These are phyloP conservation scores for Magallana nippona DNA, from an alignment of 2,888 invertebrate species.

Conservation along the genomic window DNA sequence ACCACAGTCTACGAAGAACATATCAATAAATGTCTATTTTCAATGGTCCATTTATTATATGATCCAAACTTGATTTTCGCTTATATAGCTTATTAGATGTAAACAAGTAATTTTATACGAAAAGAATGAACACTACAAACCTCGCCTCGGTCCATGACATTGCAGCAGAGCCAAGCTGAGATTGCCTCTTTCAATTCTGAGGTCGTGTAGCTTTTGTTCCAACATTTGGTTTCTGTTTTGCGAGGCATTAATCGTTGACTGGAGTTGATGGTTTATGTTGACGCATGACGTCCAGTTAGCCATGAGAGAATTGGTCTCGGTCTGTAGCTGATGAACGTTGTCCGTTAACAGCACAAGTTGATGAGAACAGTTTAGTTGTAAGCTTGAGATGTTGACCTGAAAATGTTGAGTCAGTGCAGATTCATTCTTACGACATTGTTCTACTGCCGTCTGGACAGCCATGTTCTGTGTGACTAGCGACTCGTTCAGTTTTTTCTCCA, in stretches of 20 bases:
- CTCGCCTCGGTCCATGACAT: background rate
- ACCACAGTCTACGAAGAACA: background rate
- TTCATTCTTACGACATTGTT: background rate
- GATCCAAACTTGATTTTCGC: too few relatives aligned
- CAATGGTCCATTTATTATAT: too few relatives aligned
- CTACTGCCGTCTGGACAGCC: background rate
- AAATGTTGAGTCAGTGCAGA: background rate
- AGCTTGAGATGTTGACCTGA: background rate
- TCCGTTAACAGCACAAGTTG: background rate
- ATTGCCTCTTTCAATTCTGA: background rate
- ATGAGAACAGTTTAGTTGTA: background rate
- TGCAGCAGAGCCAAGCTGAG: background rate
- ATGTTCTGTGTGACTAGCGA: background rate
- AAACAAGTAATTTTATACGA: too few relatives aligned
- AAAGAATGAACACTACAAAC: background rate
- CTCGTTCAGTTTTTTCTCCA: background rate
- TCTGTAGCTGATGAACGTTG: background rate
- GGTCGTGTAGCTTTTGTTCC: background rate
- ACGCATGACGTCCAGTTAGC: background rate
- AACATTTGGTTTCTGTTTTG: background rate
- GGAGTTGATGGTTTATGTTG: background rate
- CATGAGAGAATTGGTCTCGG: background rate
- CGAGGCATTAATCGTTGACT: background rate
- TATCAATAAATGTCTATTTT: too few relatives aligned
- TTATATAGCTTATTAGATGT: too few relatives aligned